phyloP scores from a whole-genome alignment of 2,797 vertebrate genomes.

The Coccyzus lansbergi region DNA sequence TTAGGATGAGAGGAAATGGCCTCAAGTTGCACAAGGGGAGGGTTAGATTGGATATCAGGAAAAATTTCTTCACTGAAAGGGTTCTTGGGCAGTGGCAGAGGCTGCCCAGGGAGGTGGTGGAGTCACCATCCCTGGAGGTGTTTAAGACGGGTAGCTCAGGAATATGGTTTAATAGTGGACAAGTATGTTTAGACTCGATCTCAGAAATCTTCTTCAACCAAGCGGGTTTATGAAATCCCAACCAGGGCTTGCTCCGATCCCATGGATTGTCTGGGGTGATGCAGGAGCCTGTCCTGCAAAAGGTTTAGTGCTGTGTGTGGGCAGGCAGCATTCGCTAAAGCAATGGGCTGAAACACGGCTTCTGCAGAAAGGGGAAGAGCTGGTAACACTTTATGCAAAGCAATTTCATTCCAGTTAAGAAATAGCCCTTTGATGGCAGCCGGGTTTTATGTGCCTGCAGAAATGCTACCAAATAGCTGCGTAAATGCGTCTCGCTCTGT shows the following conservation, averaged over 20 bases:
- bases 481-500: background rate
- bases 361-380: background rate
- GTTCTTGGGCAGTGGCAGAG: too few species aligned
- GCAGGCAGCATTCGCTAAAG: background rate
- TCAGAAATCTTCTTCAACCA: too few species aligned
- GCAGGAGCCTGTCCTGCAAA: background rate
- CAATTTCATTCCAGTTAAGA: background rate
- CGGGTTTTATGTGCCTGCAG: background rate
- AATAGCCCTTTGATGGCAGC: slow-evolving; percentile 7
- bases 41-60: too few species aligned
- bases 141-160: too few species aligned
- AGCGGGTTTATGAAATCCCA: background rate
- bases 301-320: background rate
- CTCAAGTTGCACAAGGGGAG: too few species aligned
- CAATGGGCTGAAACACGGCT: background rate
- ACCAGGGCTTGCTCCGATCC: background rate
- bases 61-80: too few species aligned
- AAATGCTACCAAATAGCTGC: background rate
- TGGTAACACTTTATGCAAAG: background rate
- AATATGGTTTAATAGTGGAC: too few species aligned
- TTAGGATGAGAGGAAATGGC: too few species aligned
- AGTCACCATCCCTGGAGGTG: too few species aligned
- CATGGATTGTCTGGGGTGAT: rapidly evolving
- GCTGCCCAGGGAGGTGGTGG: too few species aligned
- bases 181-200: too few species aligned